Evolutionary conservation across 2,113 vertebrate species (phyloP).

Genomic region (Lanius collurio): DNA sequence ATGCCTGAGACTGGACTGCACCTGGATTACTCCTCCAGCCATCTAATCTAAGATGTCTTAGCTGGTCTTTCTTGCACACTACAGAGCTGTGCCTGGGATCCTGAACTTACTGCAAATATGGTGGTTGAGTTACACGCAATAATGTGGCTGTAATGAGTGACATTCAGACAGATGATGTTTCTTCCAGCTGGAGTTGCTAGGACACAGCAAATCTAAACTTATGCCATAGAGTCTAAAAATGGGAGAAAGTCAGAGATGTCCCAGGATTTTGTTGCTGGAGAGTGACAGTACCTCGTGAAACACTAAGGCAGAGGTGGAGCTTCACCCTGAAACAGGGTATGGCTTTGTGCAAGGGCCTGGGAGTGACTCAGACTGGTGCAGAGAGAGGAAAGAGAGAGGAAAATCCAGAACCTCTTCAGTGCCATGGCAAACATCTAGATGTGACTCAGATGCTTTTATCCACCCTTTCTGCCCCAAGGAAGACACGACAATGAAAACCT

Average conservation of each 20-base stretch:
- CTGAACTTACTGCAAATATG: background rate
- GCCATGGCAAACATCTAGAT: background rate
- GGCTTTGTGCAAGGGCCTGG: background rate
- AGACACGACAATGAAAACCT: background rate
- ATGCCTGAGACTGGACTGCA: background rate
- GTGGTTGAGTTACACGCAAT: background rate
- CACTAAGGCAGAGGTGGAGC: background rate
- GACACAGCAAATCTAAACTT: background rate
- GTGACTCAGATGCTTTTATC: background rate
- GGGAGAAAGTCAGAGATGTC: background rate
- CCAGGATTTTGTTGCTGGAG: background rate
- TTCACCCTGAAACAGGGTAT: background rate
- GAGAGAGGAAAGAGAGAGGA: background rate
- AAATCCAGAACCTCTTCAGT: background rate
- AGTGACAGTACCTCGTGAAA: background rate
- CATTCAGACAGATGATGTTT: background rate
- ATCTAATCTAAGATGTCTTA: background rate
- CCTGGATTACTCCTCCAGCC: background rate
- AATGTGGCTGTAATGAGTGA: background rate
- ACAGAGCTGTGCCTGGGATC: background rate
- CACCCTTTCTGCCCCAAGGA: background rate
- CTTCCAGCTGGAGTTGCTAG: background rate
- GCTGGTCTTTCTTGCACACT: background rate
- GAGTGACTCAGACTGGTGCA: background rate
- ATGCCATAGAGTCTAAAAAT: background rate